phyloP scores from a whole-genome alignment of 2,888 invertebrate species.

The Urechis unicinctus region DNA sequence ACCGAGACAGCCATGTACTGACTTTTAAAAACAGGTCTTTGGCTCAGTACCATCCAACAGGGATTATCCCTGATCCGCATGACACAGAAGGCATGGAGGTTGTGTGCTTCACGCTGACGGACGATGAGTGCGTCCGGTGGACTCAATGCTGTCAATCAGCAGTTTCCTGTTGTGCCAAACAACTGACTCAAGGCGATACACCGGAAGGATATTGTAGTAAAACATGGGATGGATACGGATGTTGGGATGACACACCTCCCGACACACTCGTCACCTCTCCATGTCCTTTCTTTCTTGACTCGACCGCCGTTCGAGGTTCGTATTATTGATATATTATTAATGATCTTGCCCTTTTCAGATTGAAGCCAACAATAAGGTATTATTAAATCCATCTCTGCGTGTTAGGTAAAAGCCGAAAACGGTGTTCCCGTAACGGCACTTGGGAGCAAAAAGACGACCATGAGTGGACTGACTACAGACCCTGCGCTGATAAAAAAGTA shows the following conservation, averaged over 20 bases:
- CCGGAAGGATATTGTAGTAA: not conserved
- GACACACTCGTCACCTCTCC: not conserved
- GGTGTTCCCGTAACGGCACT: conserved; percentile 24
- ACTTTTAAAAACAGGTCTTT: not conserved
- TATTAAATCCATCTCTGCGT: not conserved
- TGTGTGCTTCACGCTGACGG: conserved; percentile 1
- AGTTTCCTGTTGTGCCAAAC: conserved; percentile 1
- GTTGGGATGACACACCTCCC: conserved; percentile 3
- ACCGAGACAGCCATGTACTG: not conserved
- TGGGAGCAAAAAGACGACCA: conserved; percentile 22
- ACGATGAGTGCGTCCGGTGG: conserved; percentile 5
- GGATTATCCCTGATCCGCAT: not conserved
- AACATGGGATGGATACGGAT: conserved; percentile 11
- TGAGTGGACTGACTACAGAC: conserved; percentile 41
- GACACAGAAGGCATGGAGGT: not conserved
- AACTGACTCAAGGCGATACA: not conserved
- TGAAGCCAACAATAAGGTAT: too few relatives aligned
- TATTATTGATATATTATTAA: not conserved
- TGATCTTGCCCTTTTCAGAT: not conserved
- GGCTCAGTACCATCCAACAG: not conserved
- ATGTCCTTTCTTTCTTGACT: conserved; percentile 5
- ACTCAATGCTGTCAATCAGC: conserved; percentile 5
- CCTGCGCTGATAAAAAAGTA: conserved; percentile 35
- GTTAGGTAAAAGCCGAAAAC: conserved; percentile 25
- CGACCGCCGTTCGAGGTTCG: too few relatives aligned